Evolutionary conservation across 2,888 invertebrate species (phyloP), one percentile per base, ranked within the genome.

Genomic region (Helleia helle): DNA sequence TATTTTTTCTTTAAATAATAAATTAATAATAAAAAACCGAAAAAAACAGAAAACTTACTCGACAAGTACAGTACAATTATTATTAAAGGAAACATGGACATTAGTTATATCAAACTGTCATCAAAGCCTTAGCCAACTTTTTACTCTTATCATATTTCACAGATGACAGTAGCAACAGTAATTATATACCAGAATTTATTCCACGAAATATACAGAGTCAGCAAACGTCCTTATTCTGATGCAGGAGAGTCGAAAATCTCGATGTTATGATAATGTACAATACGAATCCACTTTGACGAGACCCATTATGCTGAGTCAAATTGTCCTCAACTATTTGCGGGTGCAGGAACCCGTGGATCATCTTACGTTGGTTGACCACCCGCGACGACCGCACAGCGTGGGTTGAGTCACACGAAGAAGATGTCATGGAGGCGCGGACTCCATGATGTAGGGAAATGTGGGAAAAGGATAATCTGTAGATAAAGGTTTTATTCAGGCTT

Each of bases 351-450:
- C 6, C 50, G 56, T 5, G 48, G 65, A 40, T 62, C 65, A 39
- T 12, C 44, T 45, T 54, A 43, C 12, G 40, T 3, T 65, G 67
- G 75, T 54, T 27, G 73, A 55, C 75, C 75, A 71, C 77, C 77
- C 76, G 77, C 56, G 44, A 73, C 51, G 75, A 60, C 62, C 64
- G 55, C 70, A 51, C 66, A 64, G 62, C 56, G 41, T 58, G 65
- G 51, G 41, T 44, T 72, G 71, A 71, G 62, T 74, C 74, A 74
- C 65, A 55, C 46, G 48, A 54, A 55, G 58, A 59, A 66, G 59
- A 64, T 58, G 56, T 59, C 56, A 54, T 51, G 54, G 54, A 54
- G 59, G 18, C 11, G 12, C 4, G 22, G 34, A 18, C 18, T 4
- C 17, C 18, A 34, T 11, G 18, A 11, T 34, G 11, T 9, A 3